Evolutionary conservation across 2,113 vertebrate genomes (phyloP).

Genomic region (Pterocles gutturalis): DNA sequence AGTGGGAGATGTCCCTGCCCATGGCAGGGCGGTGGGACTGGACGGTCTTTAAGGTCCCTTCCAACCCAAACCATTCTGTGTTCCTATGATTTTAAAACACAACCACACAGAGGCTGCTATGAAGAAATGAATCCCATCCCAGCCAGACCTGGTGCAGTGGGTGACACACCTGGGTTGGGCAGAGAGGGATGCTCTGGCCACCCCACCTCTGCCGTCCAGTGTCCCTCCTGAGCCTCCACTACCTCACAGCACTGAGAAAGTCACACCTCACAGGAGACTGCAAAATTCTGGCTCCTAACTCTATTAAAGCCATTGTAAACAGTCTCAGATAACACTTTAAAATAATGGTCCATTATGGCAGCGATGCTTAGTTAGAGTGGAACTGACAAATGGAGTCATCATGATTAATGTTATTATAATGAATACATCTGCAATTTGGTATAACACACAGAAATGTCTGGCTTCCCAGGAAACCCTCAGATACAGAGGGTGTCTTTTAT

Average conservation of each 20-base stretch:
- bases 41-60: too few species aligned
- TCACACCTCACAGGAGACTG: not conserved
- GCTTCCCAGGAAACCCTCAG: constrained; percentile 12
- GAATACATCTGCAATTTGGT: constrained; percentile 37
- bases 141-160: rapidly evolving
- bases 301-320: constrained; percentile 12
- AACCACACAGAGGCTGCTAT: not conserved
- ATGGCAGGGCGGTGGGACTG: too few species aligned
- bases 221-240: not conserved
- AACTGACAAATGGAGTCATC: constrained; percentile 53
- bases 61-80: too few species aligned
- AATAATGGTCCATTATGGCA: constrained; percentile 7
- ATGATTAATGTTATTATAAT: constrained; percentile 53
- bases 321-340: constrained; percentile 20
- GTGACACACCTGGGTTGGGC: too few species aligned
- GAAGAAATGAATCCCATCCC: not conserved
- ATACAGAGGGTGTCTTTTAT: not conserved
- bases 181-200: not conserved
- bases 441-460: constrained; percentile 3
- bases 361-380: constrained; percentile 54
- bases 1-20: too few species aligned
- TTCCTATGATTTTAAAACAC: too few species aligned
- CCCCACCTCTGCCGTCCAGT: too few species aligned
- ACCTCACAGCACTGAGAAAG: not conserved
- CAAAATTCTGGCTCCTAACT: not conserved